Base-by-base conservation (phyloP, 2,113 vertebrate species). In the Syngnathoides biaculeatus region DNA sequence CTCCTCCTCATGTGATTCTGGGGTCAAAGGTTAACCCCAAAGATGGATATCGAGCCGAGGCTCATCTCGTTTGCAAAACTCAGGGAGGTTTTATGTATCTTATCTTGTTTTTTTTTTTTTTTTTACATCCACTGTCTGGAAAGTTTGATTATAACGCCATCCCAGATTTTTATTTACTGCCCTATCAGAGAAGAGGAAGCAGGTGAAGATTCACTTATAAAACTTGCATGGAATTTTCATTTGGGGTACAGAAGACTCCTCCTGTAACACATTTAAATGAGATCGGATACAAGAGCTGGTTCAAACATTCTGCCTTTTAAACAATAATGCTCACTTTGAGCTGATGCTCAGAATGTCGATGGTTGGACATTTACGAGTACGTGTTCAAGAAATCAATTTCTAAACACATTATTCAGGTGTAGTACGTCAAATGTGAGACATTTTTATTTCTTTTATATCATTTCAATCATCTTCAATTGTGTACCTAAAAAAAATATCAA, bases 21-120 rank as follows among this genome's bases (percentile, higher is more conserved):
- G 72, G 91, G 92, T 91, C 89, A 90, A 73, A 91, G 91, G 91
- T 93, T 91, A 92, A 91, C 91, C 91, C 75, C 70, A 78, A 89
- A 91, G 92, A 93, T 92, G 92, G 89, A 89, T 92, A 93, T 93
- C 89, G 79, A 77, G 74, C 82, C 47, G 53, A 87, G 86, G 69
- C 84, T 82, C 65, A 72, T 87, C 84, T 82, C 86, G 78, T 81
- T 88, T 84, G 79, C 87, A 87, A 84, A 89, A 89, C 87, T 87
- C 84, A 85, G 80, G 86, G 86, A 91, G 90, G 10, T 14, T 26
- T 84, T 86, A 35, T 35, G n/a, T n/a, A n/a, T n/a, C n/a, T n/a
- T n/a, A n/a, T n/a, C n/a, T n/a, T n/a, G n/a, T 47, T 15, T 50
- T n/a, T 86, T 84, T 87, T 88, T 91, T 85, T 83, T 86, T 89